Conservation (phyloP, 2,797 vertebrate species). For the Sibirionetta formosa region DNA sequence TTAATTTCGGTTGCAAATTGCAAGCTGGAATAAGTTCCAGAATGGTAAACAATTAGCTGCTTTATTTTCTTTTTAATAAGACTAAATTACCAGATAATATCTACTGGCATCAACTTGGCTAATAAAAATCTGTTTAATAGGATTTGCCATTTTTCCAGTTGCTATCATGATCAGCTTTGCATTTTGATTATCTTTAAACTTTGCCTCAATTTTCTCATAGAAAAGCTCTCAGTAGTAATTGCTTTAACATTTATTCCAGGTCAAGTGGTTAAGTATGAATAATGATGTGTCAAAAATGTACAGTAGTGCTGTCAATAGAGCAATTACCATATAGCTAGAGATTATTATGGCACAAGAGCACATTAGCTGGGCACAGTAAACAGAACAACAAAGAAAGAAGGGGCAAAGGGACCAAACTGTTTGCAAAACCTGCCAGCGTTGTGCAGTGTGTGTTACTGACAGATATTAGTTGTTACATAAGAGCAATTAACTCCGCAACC, state of each 20-base stretch:
- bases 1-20: slow-evolving; percentile 87
- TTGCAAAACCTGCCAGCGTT: slow-evolving; percentile 75
- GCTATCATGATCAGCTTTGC: slow-evolving; percentile 87
- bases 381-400: slow-evolving; percentile 84
- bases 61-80: slow-evolving; percentile 91
- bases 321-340: slow-evolving; percentile 91
- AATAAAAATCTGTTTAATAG: slow-evolving; percentile 90
- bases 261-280: slow-evolving; percentile 95
- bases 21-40: slow-evolving; percentile 85
- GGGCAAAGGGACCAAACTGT: slow-evolving; percentile 80
- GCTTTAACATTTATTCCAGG: slow-evolving; percentile 93
- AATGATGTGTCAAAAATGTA: slow-evolving; percentile 93
- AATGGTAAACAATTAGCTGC: slow-evolving; percentile 89
- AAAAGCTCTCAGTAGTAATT: slow-evolving; percentile 91
- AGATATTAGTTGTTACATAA: slow-evolving; percentile 83
- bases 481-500: slow-evolving; percentile 79
- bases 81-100: slow-evolving; percentile 89
- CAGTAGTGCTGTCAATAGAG: slow-evolving; percentile 91
- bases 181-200: slow-evolving; percentile 90
- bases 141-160: slow-evolving; percentile 90
- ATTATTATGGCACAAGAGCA: slow-evolving; percentile 89
- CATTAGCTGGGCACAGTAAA: slow-evolving; percentile 87
- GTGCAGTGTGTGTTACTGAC: slow-evolving; percentile 62
- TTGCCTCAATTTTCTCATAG: slow-evolving; percentile 88
- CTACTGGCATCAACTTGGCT: slow-evolving; percentile 88